A percentile compares a stretch with the other conserved stretches of the same genome.
These are phyloP conservation scores for Raja brachyura DNA, from an alignment of 2,113 vertebrate species.

Conservation along the genomic window DNA sequence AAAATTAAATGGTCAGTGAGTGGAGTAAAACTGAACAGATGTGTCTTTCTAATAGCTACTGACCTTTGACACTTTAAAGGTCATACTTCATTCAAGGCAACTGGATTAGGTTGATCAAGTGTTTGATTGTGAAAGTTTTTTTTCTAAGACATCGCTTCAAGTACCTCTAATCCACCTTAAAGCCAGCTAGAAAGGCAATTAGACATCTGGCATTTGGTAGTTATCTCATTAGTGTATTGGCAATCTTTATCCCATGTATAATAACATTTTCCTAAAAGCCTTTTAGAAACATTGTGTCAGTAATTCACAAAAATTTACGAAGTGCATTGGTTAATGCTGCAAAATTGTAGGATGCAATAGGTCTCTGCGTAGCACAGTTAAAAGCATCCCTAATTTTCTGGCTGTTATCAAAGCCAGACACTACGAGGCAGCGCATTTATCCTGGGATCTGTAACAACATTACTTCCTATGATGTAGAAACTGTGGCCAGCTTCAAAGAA, in stretches of 20 bases:
- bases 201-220: constrained; percentile 21
- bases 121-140: constrained; percentile 34
- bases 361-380: neutral
- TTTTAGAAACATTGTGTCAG: neutral
- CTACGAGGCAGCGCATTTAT: neutral
- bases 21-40: constrained; percentile 37
- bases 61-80: constrained; percentile 31
- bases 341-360: neutral
- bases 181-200: neutral
- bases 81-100: constrained; percentile 21
- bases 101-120: constrained; percentile 22
- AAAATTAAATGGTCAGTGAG: constrained; percentile 34
- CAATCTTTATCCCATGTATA: neutral
- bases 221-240: neutral
- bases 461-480: neutral
- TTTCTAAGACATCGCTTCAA: constrained; percentile 16
- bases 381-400: neutral
- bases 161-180: constrained; percentile 18
- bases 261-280: constrained; percentile 2
- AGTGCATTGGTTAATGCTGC: neutral
- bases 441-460: neutral
- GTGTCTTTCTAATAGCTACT: constrained; percentile 17
- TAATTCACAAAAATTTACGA: neutral
- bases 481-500: neutral
- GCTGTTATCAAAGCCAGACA: neutral